Evolutionary conservation across 2,888 invertebrate genomes (phyloP), one percentile per base, ranked within the genome.

Genomic region (Seira sanloemensis): DNA sequence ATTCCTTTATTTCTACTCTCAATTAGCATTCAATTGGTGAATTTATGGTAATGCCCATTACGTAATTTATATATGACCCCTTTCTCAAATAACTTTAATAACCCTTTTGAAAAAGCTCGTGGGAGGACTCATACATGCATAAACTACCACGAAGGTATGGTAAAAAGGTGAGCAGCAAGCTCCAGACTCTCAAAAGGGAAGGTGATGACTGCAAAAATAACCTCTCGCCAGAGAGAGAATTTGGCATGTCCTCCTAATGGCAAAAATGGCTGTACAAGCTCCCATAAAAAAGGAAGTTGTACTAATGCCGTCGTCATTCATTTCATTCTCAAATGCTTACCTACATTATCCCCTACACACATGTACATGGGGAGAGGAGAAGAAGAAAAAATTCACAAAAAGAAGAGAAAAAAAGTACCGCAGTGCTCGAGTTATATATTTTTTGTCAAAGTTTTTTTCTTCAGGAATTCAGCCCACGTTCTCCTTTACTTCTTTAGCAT

Each of bases 71-170:
- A 18, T 2, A 16, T 12, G 16, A 50, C 50, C 50, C 50, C 50
- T 2, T 50, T 16, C 50, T 7, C n/a, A 12, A 50, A 50, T 16
- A 50, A 50, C 50, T 50, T 75, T 71, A 75, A 81, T 81, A 81
- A 76, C 69, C 65, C 69, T 65, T 69, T 77, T 71, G 26, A 27
- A 66, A 66, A 23, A 65, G 23, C 25, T 65, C 58, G 62, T 21
- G 46, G 66, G 19, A 21, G 73, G 23, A 65, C 62, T 62, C 46
- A 58, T 76, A 65, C 71, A 76, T 81, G 81, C 75, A 81, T 81
- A 81, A 81, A 76, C 69, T 54, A 80, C n/a, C n/a, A n/a, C 74
- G 27, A 76, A 81, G 76, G 81, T 79, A 78, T 72, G 78, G 2
- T 78, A 68, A 67, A 79, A 81, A 81, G 76, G 81, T 80, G 68